Base-by-base conservation (phyloP, 2,797 vertebrate genomes). In the Channallabes apus region DNA sequence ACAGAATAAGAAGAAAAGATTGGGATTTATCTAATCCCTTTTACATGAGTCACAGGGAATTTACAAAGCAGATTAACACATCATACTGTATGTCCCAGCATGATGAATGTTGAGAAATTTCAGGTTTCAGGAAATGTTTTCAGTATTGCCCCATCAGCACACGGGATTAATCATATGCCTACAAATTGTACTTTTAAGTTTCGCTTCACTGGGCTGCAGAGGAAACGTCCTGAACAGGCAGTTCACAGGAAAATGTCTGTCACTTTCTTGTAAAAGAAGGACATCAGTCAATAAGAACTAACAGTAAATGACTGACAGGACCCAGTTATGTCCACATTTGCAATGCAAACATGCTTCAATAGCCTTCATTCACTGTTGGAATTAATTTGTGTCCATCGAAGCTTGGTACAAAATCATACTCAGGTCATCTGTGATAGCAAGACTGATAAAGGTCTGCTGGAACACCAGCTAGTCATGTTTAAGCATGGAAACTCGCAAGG, bases 101-200 rank as follows among this genome's bases (percentile, higher is more conserved):
- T 79, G 22, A 38, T n/a, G 58, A 79, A 59, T 24, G 58, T 62
- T 62, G 58, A 78, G 58, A 61, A 78, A 78, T 61, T n/a, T n/a
- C n/a, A n/a, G n/a, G 2, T 79, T 3, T n/a, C 12, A 0, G 12
- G 4, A 18, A 32, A 3, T 59, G 11, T 35, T 59, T 79, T 77
- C 35, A 15, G 32, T 41, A n/a, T 62, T 79, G 32, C 76, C 3
- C 32, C 76, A 41, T 62, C 76, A 79, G 76, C 58, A 79, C 1
- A 14, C 29, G 8, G 51, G 15, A 35, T n/a, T 35, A 38, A 58
- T 79, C 76, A 79, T 62, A 62, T 79, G 58, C 58, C 15, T 79
- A 20, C 76, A 62, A 15, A 24, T 61, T 62, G 35, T n/a, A 9
- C 54, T 38, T 59, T 77, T 61, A 14, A 78, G 56, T 79, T 79